Evolutionary conservation across 2,888 invertebrate genomes (phyloP).

Genomic region (Drosophila macrospina): DNA sequence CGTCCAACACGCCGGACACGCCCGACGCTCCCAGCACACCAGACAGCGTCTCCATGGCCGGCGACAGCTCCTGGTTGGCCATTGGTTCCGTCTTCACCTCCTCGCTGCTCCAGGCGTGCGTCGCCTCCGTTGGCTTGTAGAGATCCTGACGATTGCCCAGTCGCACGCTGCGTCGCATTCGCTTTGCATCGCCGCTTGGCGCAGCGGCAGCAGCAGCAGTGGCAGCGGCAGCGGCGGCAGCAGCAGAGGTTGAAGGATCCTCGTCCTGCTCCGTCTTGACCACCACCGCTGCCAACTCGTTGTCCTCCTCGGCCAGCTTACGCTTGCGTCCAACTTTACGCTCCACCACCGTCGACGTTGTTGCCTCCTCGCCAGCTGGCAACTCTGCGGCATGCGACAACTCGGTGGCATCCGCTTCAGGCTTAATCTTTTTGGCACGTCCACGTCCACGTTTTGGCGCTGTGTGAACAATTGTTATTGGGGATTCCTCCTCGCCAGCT

Average conservation of each 20-base stretch:
- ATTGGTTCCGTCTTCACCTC: constrained; percentile 69
- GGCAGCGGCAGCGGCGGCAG: constrained; percentile 50
- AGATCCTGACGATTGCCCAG: constrained; percentile 82
- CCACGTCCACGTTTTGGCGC: constrained; percentile 75
- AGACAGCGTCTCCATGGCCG: neutral
- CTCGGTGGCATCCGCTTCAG: constrained; percentile 48
- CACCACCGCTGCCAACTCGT: constrained; percentile 32
- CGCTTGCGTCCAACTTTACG: constrained; percentile 75
- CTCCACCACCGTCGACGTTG: constrained; percentile 26
- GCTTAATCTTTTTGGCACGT: constrained; percentile 72
- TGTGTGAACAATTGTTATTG: constrained; percentile 20
- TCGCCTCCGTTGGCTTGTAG: constrained; percentile 47
- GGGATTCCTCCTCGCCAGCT: constrained; percentile 1
- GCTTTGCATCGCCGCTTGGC: constrained; percentile 48
- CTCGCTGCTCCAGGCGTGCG: constrained; percentile 42
- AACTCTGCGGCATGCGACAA: constrained; percentile 14
- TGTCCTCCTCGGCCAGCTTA: constrained; percentile 62
- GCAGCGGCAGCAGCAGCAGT: constrained; percentile 35
- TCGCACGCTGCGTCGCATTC: constrained; percentile 83
- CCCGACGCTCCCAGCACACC: neutral
- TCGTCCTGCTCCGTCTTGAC: constrained; percentile 72
- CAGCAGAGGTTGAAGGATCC: constrained; percentile 26
- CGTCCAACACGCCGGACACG: constrained; percentile 49
- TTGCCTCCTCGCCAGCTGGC: constrained; percentile 5
- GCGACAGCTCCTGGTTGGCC: constrained; percentile 28